Evolutionary conservation across 2,888 invertebrate species (phyloP).

Genomic region (Drosophila anceps): DNA sequence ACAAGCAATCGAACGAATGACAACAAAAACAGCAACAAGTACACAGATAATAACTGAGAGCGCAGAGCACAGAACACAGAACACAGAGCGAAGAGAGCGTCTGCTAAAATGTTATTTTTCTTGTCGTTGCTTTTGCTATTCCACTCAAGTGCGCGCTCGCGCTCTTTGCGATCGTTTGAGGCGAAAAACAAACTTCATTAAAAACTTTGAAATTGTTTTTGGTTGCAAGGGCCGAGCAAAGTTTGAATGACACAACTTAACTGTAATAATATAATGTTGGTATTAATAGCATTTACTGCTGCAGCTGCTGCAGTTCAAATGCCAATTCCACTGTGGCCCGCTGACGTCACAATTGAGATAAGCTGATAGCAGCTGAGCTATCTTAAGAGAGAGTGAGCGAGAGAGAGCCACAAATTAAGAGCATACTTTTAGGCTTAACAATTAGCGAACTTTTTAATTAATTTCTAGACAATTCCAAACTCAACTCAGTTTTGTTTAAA

Average conservation of each 20-base stretch:
- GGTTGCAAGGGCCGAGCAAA: constrained; percentile 4
- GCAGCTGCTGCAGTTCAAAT: constrained; percentile 44
- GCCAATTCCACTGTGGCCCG: constrained; percentile 32
- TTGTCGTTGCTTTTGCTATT: background rate
- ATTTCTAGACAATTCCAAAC: constrained; percentile 23
- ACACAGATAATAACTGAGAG: constrained; percentile 35
- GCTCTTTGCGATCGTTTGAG: constrained; percentile 34
- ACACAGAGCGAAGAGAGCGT: constrained; percentile 9
- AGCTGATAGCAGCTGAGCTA: constrained; percentile 18
- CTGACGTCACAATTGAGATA: constrained; percentile 36
- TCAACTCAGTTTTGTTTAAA: constrained; percentile 31
- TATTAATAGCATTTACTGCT: constrained; percentile 35
- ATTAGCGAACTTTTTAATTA: constrained; percentile 23
- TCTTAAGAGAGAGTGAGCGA: constrained; percentile 1
- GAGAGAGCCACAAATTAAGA: constrained; percentile 16
- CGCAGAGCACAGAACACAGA: constrained; percentile 11
- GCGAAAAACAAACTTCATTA: constrained; percentile 37
- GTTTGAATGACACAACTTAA: constrained; percentile 52
- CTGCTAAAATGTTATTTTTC: background rate
- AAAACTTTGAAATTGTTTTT: constrained; percentile 46
- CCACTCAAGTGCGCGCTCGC: background rate
- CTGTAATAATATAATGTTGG: constrained; percentile 56
- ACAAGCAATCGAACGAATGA: constrained; percentile 40
- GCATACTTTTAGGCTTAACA: constrained; percentile 64
- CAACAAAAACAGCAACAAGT: constrained; percentile 26